Conservation (phyloP, 2,888 invertebrate species). For the Athalia circularis region DNA sequence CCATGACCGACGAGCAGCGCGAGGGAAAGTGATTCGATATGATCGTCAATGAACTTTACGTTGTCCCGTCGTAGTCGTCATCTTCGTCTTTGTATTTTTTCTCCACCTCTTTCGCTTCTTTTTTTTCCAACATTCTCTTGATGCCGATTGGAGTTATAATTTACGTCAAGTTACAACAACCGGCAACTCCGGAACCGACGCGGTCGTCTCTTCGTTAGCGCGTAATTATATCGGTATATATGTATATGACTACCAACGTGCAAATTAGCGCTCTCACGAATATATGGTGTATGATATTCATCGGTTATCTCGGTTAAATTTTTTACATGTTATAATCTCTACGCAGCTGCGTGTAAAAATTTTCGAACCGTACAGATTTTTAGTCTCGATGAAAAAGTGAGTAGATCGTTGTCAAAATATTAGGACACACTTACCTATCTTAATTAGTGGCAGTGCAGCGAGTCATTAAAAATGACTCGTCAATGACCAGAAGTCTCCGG, state of each 20-base stretch:
- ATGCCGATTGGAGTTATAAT: neutral
- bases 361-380: too few relatives aligned
- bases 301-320: neutral
- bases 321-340: neutral
- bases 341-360: too few relatives aligned
- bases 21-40: constrained; percentile 41
- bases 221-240: constrained; percentile 35
- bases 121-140: too few relatives aligned
- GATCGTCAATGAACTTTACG: constrained; percentile 52
- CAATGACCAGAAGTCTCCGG: constrained; percentile 35
- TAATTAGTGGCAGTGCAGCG: constrained; percentile 45
- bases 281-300: neutral
- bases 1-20: constrained; percentile 11
- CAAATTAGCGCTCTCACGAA: constrained; percentile 26
- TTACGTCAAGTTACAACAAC: neutral
- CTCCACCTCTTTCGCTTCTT: neutral
- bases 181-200: constrained; percentile 7
- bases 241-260: neutral
- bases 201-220: constrained; percentile 35
- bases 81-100: constrained; percentile 11
- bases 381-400: neutral
- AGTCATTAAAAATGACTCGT: constrained; percentile 9
- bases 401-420: neutral
- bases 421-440: constrained; percentile 2
- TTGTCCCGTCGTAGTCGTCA: constrained; percentile 36